A percentile compares a stretch with the other conserved stretches of the same genome.
Evolutionary conservation across 2,888 invertebrate species (phyloP).

Genomic region (Barypeithes pellucidus): DNA sequence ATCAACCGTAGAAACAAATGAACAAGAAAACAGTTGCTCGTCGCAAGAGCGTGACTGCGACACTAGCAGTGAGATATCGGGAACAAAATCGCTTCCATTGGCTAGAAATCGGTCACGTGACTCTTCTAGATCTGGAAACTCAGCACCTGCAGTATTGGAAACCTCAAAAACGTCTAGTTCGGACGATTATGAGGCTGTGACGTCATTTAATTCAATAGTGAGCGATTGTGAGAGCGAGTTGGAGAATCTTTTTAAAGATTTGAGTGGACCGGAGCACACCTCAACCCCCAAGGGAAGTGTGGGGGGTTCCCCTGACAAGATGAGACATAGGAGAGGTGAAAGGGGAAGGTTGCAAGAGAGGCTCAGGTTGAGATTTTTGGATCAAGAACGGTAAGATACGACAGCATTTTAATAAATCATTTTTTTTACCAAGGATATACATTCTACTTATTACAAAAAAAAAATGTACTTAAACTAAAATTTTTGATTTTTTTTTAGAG

Average conservation of each 20-base stretch:
- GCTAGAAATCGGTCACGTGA: constrained; percentile 25
- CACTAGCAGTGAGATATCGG: constrained; percentile 51
- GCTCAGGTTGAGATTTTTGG: constrained; percentile 61
- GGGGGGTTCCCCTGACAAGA: constrained; percentile 23
- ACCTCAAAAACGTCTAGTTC: constrained; percentile 27
- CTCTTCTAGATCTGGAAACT: constrained; percentile 13
- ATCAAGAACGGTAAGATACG: constrained; percentile 63
- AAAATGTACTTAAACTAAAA: too few species aligned
- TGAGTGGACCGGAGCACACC: constrained; percentile 67
- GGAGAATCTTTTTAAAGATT: constrained; percentile 65
- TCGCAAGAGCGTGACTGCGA: constrained; percentile 32
- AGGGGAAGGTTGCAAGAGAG: constrained; percentile 57
- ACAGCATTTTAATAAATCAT: too few species aligned
- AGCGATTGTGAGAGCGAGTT: constrained; percentile 69
- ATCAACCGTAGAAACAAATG: constrained; percentile 48
- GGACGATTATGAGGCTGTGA: constrained; percentile 56
- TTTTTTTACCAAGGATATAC: too few species aligned
- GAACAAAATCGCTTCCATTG: constrained; percentile 53
- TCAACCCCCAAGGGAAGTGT: constrained; percentile 69
- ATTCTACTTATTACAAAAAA: too few species aligned
- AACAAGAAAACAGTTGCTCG: constrained; percentile 47
- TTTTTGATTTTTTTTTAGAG: constrained; percentile 59
- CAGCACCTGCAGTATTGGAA: constrained; percentile 62
- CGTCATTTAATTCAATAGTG: constrained; percentile 59
- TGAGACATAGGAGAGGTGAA: constrained; percentile 57